phyloP scores from a whole-genome alignment of 2,113 vertebrate genomes.

The Gavialis gangeticus region DNA sequence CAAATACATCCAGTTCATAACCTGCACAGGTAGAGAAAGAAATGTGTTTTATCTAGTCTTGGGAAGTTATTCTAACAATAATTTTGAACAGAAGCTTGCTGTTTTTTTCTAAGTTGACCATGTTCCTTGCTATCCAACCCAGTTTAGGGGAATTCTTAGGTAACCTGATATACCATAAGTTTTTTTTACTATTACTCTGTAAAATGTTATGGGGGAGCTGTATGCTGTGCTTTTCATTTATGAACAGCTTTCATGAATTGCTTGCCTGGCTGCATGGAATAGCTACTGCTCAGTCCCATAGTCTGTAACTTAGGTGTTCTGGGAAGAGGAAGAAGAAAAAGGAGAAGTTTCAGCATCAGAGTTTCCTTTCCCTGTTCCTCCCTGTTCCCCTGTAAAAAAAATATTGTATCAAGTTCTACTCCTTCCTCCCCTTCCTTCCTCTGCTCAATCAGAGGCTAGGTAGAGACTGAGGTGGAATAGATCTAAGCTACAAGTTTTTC shows the following conservation, averaged over 20 bases:
- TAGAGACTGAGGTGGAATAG: no score
- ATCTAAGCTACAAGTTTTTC: no score
- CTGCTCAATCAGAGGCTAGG: not conserved
- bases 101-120: not conserved
- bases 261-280: not conserved
- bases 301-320: rapidly evolving
- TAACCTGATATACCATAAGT: not conserved
- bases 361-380: not conserved
- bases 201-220: not conserved
- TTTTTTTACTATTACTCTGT: not conserved
- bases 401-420: not conserved
- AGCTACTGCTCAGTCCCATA: not conserved
- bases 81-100: not conserved
- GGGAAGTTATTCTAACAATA: no score
- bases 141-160: not conserved
- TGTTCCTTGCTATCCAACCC: not conserved
- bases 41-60: not conserved
- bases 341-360: not conserved
- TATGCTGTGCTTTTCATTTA: not conserved
- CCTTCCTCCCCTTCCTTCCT: conserved; percentile 54
- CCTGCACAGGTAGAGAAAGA: not conserved
- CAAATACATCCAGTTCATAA: not conserved
- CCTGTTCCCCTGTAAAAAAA: not conserved
- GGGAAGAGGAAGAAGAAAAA: not conserved
- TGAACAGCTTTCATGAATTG: not conserved